These are phyloP conservation scores for Sphaerophoria rueppellii DNA, from an alignment of 2,888 invertebrate genomes.

Conservation along the genomic window DNA sequence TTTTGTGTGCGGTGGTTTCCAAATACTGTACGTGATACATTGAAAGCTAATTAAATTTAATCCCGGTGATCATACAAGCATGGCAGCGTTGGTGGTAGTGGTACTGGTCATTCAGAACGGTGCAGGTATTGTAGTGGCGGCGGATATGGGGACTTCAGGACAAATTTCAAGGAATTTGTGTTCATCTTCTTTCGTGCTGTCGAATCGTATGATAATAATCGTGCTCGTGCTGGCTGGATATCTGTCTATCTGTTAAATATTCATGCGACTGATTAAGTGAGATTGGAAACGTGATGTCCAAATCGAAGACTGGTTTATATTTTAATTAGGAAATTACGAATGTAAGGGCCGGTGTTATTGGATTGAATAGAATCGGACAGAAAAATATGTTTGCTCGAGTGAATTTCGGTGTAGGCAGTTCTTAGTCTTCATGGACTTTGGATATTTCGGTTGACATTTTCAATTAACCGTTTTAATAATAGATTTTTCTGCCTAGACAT, in stretches of 20 bases:
- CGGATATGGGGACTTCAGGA: background rate
- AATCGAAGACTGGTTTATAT: constrained; percentile 50
- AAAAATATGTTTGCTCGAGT: background rate
- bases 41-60: constrained; percentile 75
- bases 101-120: constrained; percentile 1
- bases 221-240: constrained; percentile 44
- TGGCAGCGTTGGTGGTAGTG: constrained; percentile 15
- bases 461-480: no score
- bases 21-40: constrained; percentile 72
- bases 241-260: constrained; percentile 61
- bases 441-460: no score
- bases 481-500: no score
- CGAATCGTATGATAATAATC: constrained; percentile 64
- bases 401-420: no score
- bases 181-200: constrained; percentile 14
- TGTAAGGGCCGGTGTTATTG: constrained; percentile 30
- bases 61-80: constrained; percentile 67
- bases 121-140: constrained; percentile 14
- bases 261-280: constrained; percentile 69
- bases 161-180: constrained; percentile 12
- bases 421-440: no score
- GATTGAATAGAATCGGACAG: constrained; percentile 25
- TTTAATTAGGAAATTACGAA: constrained; percentile 63
- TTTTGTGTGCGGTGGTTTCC: constrained; percentile 16
- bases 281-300: constrained; percentile 64